Percentiles rank a stretch among this genome's conserved stretches.
Conservation (phyloP, 2,888 invertebrate species). For the Eumerus sabulonum region DNA sequence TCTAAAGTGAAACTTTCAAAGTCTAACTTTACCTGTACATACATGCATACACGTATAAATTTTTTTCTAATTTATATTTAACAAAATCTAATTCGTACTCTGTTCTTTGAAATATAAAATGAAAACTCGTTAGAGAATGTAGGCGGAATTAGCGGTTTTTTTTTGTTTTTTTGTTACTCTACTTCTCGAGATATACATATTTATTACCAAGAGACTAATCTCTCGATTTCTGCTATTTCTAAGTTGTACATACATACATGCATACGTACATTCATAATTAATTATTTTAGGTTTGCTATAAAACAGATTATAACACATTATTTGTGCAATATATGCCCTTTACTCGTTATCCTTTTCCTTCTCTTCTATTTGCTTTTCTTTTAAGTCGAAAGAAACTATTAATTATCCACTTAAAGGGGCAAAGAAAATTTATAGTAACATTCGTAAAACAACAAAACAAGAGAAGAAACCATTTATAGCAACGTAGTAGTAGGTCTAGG, state of each 20-base stretch:
- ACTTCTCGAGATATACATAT: constrained; percentile 52
- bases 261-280: neutral
- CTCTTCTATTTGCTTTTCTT: constrained; percentile 28
- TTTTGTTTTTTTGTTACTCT: constrained; percentile 52
- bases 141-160: constrained; percentile 32
- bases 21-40: constrained; percentile 60
- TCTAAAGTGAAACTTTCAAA: constrained; percentile 45
- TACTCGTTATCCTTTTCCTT: constrained; percentile 15
- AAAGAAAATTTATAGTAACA: constrained; percentile 45
- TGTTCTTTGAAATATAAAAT: no score
- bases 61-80: constrained; percentile 28
- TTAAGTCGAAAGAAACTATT: constrained; percentile 2
- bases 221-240: constrained; percentile 40
- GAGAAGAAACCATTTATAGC: neutral
- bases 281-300: constrained; percentile 43
- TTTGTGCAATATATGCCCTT: constrained; percentile 64
- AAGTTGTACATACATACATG: constrained; percentile 50
- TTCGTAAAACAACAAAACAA: constrained; percentile 38
- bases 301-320: constrained; percentile 30
- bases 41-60: constrained; percentile 36
- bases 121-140: constrained; percentile 50
- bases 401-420: constrained; percentile 49
- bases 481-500: neutral
- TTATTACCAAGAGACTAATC: constrained; percentile 52
- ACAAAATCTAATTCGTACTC: no score